A percentile compares a stretch with the other conserved stretches of the same genome.
phyloP scores from a whole-genome alignment of 2,113 vertebrate species.

The Eulemur rufifrons region DNA sequence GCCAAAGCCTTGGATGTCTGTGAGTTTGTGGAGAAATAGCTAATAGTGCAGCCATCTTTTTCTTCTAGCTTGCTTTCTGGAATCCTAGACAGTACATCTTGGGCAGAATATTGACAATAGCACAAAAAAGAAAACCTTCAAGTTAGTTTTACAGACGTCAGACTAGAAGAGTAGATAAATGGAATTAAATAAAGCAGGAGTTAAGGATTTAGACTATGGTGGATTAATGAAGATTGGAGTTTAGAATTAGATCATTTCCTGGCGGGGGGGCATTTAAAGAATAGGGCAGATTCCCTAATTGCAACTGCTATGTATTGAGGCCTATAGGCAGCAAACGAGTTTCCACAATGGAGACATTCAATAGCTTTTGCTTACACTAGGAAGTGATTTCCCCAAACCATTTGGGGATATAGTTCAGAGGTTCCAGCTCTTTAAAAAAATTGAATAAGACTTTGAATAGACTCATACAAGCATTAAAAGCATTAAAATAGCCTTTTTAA shows the following conservation, averaged over 20 bases:
- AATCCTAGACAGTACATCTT: not conserved
- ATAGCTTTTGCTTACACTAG: conserved; percentile 20
- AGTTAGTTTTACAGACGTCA: conserved; percentile 64
- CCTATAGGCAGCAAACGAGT: not conserved
- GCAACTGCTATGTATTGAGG: conserved; percentile 48
- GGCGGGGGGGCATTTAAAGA: conserved; percentile 48
- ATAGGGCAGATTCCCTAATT: conserved; percentile 46
- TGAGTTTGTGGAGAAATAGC: not conserved
- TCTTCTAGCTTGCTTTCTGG: not conserved
- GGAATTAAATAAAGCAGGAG: conserved; percentile 79
- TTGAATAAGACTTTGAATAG: not conserved
- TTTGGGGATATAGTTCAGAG: not conserved
- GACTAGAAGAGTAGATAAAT: conserved; percentile 43
- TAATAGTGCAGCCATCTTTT: not conserved
- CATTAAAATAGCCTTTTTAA: not conserved
- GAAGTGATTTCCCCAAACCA: not conserved
- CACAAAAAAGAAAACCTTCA: not conserved
- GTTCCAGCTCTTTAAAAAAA: not conserved
- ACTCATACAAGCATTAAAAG: not conserved
- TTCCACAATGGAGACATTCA: conserved; percentile 51
- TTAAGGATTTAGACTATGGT: conserved; percentile 61
- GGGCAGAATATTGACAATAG: not conserved
- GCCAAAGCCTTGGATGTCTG: not conserved
- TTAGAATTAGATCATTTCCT: conserved; percentile 79
- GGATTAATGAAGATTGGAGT: conserved; percentile 64